Conservation (phyloP, 2,113 vertebrate species). For the Tonatia bakeri region DNA sequence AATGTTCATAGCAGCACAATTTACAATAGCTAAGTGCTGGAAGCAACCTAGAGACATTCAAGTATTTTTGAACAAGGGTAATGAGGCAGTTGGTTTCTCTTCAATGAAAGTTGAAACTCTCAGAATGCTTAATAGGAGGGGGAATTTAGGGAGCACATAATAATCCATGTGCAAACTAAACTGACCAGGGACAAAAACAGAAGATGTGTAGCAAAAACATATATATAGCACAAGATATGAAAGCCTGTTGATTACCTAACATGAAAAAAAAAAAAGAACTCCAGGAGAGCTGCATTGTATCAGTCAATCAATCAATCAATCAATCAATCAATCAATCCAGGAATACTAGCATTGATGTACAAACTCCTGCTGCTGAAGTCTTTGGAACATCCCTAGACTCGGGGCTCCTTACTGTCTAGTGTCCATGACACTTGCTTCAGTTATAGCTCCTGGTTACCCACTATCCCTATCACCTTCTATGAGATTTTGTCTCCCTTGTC, state of each 20-base stretch:
- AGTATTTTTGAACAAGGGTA: background rate
- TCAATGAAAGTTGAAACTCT: background rate
- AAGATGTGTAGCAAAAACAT: background rate
- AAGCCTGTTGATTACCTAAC: background rate
- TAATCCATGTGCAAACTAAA: background rate
- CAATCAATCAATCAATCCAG: background rate
- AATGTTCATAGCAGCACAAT: too few species aligned
- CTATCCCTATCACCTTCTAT: background rate
- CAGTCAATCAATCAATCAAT: background rate
- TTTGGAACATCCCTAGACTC: background rate
- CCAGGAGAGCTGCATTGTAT: background rate
- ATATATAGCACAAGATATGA: background rate
- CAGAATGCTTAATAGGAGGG: background rate
- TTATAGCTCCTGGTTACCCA: background rate
- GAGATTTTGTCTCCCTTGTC: background rate
- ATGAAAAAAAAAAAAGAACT: background rate
- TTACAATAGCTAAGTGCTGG: too few species aligned
- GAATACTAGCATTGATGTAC: rapidly evolving
- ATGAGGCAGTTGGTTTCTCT: background rate
- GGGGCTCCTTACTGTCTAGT: background rate
- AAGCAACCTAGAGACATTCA: too few species aligned
- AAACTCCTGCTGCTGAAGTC: background rate
- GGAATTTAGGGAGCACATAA: background rate
- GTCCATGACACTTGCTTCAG: background rate
- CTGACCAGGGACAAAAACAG: background rate